A percentile compares a stretch with the other conserved stretches of the same genome.
Evolutionary conservation across 2,888 invertebrate genomes (phyloP).

Genomic region (Aphodius granarius): DNA sequence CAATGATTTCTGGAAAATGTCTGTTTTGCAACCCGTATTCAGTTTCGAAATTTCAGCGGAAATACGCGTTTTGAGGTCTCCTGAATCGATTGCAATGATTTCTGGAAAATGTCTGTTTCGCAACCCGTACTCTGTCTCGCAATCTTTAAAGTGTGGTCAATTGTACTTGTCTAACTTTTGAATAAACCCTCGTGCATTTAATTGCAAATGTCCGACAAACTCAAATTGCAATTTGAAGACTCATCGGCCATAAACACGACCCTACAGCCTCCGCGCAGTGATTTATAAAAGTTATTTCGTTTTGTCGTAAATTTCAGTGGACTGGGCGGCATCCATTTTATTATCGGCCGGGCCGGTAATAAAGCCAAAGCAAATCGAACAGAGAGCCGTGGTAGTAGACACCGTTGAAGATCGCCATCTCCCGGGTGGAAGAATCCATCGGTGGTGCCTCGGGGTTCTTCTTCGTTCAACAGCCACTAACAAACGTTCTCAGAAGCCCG

Average conservation of each 20-base stretch:
- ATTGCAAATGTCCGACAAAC: not conserved
- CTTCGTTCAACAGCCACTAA: constrained; percentile 19
- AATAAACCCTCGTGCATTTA: too few species aligned
- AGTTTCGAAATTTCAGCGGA: too few species aligned
- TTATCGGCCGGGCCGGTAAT: not conserved
- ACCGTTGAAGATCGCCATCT: constrained; percentile 22
- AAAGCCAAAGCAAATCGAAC: not conserved
- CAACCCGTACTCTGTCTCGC: too few species aligned
- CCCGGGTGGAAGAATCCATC: constrained; percentile 16
- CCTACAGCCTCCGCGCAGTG: not conserved
- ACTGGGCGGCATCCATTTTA: not conserved
- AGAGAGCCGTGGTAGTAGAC: constrained; percentile 15
- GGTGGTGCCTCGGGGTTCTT: constrained; percentile 7
- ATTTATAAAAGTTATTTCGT: not conserved
- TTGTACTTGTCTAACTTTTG: too few species aligned
- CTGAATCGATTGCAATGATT: too few species aligned
- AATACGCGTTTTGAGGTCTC: too few species aligned
- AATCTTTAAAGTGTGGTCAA: too few species aligned
- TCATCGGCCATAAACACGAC: not conserved
- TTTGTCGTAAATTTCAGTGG: not conserved
- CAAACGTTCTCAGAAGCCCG: constrained; percentile 17
- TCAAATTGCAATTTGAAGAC: not conserved
- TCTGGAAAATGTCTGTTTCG: too few species aligned
- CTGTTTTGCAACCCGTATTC: too few species aligned
- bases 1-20: too few species aligned